These are phyloP conservation scores for Drosophila kikkawai DNA, from an alignment of 1,140 invertebrate genomes.

Conservation along the genomic window DNA sequence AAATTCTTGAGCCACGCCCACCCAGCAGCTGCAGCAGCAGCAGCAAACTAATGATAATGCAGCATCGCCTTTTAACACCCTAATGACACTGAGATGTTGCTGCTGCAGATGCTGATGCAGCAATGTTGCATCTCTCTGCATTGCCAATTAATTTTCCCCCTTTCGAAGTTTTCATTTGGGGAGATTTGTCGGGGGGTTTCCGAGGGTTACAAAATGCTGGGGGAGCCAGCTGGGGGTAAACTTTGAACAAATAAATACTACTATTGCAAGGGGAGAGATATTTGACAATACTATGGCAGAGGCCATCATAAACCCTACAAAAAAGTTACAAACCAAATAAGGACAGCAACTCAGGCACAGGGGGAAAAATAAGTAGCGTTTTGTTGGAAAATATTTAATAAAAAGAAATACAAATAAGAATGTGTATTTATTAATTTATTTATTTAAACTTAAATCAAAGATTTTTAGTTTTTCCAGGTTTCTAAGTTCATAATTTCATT, in stretches of 20 bases:
- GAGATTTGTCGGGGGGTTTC: neutral
- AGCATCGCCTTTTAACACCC: constrained; percentile 54
- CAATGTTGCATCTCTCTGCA: constrained; percentile 38
- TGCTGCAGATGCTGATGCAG: constrained; percentile 14
- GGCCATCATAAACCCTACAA: constrained; percentile 39
- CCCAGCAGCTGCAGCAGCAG: constrained; percentile 17
- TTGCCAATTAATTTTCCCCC: constrained; percentile 58
- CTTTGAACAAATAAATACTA: constrained; percentile 66
- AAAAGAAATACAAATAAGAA: neutral
- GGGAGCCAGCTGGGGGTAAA: constrained; percentile 2
- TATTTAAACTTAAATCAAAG: neutral
- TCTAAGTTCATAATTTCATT: neutral
- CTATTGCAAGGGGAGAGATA: constrained; percentile 27
- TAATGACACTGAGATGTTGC: constrained; percentile 73
- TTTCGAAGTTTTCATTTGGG: constrained; percentile 25
- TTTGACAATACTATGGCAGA: constrained; percentile 55
- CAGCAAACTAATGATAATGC: constrained; percentile 62
- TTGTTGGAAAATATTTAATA: neutral
- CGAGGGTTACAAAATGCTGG: neutral
- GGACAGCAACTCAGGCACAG: constrained; percentile 2
- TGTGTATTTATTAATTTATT: too few species aligned
- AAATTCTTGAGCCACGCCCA: constrained; percentile 61
- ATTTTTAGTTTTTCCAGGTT: neutral
- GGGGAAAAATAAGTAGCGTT: neutral
- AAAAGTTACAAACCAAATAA: neutral